phyloP scores from a whole-genome alignment of 2,113 vertebrate genomes.

The rabbit (Oryctolagus cuniculus) region DNA sequence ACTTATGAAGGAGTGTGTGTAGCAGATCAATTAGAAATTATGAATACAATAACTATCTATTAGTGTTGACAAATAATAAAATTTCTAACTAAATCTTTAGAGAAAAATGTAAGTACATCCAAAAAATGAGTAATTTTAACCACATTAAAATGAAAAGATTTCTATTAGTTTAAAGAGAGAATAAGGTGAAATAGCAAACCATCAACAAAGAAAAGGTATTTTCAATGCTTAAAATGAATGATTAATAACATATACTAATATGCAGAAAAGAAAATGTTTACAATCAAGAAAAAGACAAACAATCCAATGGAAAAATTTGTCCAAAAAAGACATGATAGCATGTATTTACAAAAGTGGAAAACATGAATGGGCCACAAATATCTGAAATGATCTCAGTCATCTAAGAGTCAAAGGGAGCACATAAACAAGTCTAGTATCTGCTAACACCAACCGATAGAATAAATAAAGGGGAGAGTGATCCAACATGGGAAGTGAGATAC shows the following conservation, averaged over 20 bases:
- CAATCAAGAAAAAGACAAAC: not conserved
- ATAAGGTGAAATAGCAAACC: not conserved
- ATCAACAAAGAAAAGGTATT: not conserved
- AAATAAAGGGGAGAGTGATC: too few species aligned
- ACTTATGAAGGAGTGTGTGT: rapidly evolving
- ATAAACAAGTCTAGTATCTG: too few species aligned
- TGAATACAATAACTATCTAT: rapidly evolving
- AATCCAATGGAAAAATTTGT: not conserved
- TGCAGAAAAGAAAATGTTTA: not conserved
- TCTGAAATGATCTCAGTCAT: not conserved
- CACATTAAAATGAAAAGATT: not conserved
- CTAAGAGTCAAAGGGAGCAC: too few species aligned
- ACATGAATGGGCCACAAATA: not conserved
- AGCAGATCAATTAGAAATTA: not conserved
- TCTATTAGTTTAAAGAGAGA: not conserved
- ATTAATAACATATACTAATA: not conserved
- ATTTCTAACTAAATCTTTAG: not conserved
- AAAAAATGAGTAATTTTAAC: not conserved
- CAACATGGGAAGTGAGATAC: too few species aligned
- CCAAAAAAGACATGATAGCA: not conserved
- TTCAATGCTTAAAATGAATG: not conserved
- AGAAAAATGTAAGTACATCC: not conserved
- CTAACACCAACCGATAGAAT: too few species aligned
- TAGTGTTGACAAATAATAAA: not conserved
- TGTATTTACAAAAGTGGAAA: not conserved